Evolutionary conservation across 1,140 invertebrate genomes (phyloP).

Genomic region (Anoplolepis gracilipes): DNA sequence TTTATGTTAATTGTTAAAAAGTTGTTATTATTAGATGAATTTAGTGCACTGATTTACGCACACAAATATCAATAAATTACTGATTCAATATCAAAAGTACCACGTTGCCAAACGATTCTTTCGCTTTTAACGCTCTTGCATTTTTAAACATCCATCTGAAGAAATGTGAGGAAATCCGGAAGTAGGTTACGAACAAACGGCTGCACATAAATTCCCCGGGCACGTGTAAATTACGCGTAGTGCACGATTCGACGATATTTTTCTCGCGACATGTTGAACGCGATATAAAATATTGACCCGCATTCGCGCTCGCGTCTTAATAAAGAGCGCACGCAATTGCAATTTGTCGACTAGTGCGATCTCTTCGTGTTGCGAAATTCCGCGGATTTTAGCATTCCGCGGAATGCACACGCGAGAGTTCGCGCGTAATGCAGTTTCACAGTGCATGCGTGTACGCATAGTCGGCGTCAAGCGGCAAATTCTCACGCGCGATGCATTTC

Average conservation of each 20-base stretch:
- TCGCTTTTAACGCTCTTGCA: background rate
- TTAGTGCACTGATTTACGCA: background rate
- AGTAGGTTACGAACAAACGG: background rate
- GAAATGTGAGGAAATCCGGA: background rate
- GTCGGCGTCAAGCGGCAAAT: background rate
- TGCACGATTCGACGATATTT: background rate
- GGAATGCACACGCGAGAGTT: background rate
- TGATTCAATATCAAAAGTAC: background rate
- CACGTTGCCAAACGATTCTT: background rate
- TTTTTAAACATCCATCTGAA: slow-evolving; percentile 19
- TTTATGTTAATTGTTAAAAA: background rate
- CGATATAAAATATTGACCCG: slow-evolving; percentile 3
- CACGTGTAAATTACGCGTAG: background rate
- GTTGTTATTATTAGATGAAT: too few species aligned
- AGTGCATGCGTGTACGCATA: background rate
- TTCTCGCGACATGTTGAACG: background rate
- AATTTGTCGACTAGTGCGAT: background rate
- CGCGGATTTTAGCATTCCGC: background rate
- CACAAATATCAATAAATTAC: background rate
- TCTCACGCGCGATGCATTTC: background rate
- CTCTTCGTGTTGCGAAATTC: background rate
- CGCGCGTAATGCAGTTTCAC: background rate
- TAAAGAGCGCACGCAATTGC: background rate
- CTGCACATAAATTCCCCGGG: background rate
- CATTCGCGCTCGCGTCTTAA: background rate